phyloP scores from a whole-genome alignment of 2,113 vertebrate genomes.

The Heliornis fulica region DNA sequence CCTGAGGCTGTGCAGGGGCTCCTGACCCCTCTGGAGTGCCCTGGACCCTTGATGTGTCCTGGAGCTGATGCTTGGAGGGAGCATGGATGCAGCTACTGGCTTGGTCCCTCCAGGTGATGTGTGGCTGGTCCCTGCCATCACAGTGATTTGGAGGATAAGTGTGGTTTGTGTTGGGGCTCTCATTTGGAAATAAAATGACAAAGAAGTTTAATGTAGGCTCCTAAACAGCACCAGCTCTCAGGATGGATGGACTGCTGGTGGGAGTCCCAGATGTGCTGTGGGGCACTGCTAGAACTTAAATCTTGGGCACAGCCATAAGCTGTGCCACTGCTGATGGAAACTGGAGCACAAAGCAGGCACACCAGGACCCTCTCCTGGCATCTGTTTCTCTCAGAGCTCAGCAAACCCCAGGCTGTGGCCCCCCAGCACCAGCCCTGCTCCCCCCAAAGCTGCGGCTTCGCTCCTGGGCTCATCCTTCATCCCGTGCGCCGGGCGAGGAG shows the following conservation, averaged over 20 bases:
- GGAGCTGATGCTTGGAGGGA: rapidly evolving
- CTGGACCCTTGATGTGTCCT: neutral
- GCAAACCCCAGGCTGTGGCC: neutral
- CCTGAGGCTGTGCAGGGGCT: neutral
- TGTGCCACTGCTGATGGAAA: rapidly evolving
- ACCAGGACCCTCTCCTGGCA: neutral
- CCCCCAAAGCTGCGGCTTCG: neutral
- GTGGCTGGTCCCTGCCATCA: neutral
- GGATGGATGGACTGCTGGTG: neutral
- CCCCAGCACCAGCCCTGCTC: neutral
- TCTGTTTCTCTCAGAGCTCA: neutral
- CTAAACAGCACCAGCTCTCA: neutral
- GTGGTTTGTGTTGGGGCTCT: neutral
- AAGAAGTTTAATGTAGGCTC: neutral
- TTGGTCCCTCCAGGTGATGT: neutral
- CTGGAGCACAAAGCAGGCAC: neutral
- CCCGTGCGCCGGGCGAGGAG: rapidly evolving
- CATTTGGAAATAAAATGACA: neutral
- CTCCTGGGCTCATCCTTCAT: neutral
- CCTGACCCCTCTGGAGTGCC: neutral
- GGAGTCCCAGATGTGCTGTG: rapidly evolving
- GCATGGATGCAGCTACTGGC: neutral
- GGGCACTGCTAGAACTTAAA: neutral
- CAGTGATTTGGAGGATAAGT: neutral
- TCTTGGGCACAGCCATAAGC: rapidly evolving